Evolutionary conservation across 2,888 invertebrate species (phyloP).

Genomic region (Protonemura montana): DNA sequence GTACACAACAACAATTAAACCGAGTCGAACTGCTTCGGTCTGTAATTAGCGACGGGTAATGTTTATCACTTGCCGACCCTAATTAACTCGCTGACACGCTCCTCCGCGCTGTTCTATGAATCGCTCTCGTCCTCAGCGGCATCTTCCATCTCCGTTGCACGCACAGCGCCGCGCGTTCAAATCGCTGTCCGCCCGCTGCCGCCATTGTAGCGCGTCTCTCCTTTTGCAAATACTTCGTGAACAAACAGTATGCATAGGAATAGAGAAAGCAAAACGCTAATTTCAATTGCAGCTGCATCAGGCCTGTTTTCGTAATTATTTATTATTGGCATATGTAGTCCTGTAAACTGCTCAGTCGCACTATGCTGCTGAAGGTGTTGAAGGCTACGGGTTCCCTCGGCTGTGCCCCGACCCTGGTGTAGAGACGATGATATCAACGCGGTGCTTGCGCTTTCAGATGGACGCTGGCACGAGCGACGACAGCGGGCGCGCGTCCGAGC

Average conservation of each 20-base stretch:
- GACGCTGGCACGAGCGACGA: slow-evolving; percentile 87
- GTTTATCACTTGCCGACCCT: background rate
- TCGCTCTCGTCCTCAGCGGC: background rate
- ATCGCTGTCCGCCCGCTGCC: background rate
- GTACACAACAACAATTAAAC: background rate
- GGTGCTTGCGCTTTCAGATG: slow-evolving; percentile 42
- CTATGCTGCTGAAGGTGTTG: too few relatives aligned
- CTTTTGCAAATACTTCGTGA: too few relatives aligned
- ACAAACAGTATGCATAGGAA: too few relatives aligned
- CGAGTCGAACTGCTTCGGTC: background rate
- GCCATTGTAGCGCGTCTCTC: background rate
- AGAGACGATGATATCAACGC: too few relatives aligned
- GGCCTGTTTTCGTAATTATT: too few relatives aligned
- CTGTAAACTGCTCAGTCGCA: too few relatives aligned
- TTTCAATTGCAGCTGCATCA: too few relatives aligned
- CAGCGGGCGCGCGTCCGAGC: slow-evolving; percentile 82
- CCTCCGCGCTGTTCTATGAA: background rate
- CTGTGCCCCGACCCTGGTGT: too few relatives aligned
- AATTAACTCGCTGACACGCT: background rate
- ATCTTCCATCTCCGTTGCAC: background rate
- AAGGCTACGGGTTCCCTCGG: too few relatives aligned
- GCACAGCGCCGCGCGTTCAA: background rate
- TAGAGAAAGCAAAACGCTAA: too few relatives aligned
- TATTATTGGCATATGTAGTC: too few relatives aligned
- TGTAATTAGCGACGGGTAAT: background rate